A percentile compares a stretch with the other conserved stretches of the same genome.
phyloP scores from a whole-genome alignment of 2,113 vertebrate species.

The Anarhynchus alexandrinus region DNA sequence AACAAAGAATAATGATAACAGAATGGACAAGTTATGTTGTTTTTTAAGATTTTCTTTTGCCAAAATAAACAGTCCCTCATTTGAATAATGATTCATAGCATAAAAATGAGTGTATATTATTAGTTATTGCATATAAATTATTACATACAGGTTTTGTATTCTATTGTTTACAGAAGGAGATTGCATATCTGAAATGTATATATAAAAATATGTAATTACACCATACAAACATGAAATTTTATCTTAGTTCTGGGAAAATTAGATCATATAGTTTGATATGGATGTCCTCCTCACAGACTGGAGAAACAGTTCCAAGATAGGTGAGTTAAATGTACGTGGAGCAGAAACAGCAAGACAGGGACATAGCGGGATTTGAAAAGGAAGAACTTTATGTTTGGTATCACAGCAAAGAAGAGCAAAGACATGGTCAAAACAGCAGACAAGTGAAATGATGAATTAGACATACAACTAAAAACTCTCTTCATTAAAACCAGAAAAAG shows the following conservation, averaged over 20 bases:
- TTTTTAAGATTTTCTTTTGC: background rate
- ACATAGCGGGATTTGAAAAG: background rate
- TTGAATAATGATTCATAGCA: background rate
- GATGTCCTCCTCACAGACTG: background rate
- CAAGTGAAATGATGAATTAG: background rate
- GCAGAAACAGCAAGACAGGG: background rate
- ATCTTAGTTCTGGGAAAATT: background rate
- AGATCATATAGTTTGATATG: background rate
- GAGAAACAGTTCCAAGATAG: background rate
- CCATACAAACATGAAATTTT: background rate
- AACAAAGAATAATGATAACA: background rate
- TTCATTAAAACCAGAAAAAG: background rate
- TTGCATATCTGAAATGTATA: background rate
- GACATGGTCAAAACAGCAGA: background rate
- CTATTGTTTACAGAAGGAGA: background rate
- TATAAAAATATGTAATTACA: background rate
- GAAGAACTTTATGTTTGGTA: background rate
- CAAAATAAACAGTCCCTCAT: background rate
- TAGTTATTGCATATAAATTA: background rate
- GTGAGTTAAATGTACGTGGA: background rate
- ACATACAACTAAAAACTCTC: background rate
- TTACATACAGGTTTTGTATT: background rate
- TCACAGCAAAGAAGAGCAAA: background rate
- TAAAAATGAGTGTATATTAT: background rate
- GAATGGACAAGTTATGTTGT: background rate